A percentile compares a stretch with the other conserved stretches of the same genome.
Conservation (phyloP, 2,888 invertebrate species). For the Parnassius smintheus region DNA sequence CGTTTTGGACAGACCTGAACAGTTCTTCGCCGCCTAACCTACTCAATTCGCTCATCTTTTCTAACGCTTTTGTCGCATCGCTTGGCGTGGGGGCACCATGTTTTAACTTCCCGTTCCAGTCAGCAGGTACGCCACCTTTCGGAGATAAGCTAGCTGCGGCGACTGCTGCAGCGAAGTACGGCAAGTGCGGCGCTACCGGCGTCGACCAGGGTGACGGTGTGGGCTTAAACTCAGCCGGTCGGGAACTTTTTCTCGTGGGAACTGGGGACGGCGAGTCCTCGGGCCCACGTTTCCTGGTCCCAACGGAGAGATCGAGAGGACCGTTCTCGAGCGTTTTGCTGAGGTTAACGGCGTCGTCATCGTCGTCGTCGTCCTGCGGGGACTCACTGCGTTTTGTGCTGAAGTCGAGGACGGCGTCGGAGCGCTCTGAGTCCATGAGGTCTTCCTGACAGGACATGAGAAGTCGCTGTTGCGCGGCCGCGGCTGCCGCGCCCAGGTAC, state of each 20-base stretch:
- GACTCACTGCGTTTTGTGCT: conserved; percentile 86
- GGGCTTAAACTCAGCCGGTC: conserved; percentile 85
- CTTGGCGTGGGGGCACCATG: conserved; percentile 84
- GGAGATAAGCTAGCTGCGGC: conserved; percentile 89
- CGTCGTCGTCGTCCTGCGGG: conserved; percentile 77
- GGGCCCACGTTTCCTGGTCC: conserved; percentile 86
- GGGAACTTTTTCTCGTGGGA: conserved; percentile 83
- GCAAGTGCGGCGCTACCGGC: conserved; percentile 88
- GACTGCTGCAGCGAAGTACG: conserved; percentile 90
- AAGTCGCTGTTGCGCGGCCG: conserved; percentile 88
- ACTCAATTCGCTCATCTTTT: conserved; percentile 95
- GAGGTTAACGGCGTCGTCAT: conserved; percentile 85
- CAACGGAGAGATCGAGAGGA: conserved; percentile 90
- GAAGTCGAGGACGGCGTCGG: conserved; percentile 88
- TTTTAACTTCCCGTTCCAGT: conserved; percentile 92
- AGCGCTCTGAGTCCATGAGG: conserved; percentile 80
- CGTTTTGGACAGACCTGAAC: conserved; percentile 83
- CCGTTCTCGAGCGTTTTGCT: conserved; percentile 85
- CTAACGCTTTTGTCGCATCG: conserved; percentile 92
- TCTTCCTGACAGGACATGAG: conserved; percentile 90
- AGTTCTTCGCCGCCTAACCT: conserved; percentile 90
- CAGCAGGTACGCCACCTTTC: conserved; percentile 82
- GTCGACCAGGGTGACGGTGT: conserved; percentile 89
- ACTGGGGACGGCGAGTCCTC: conserved; percentile 84
- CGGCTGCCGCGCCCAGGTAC: conserved; percentile 87